These are phyloP conservation scores for Agonopterix subpropinquella DNA, from an alignment of 2,888 invertebrate genomes.

Conservation along the genomic window DNA sequence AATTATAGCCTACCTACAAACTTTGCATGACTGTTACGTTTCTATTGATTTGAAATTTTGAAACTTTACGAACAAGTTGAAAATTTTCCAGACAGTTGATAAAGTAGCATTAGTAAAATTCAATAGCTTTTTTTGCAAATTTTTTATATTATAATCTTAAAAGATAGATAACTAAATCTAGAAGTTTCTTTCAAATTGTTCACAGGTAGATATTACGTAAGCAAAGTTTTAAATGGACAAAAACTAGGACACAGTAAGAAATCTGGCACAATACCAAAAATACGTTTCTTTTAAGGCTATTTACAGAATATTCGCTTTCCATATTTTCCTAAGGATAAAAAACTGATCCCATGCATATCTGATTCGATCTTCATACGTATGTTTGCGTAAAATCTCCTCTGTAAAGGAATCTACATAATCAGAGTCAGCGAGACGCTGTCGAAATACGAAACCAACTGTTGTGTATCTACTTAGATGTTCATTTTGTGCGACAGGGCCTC, in stretches of 20 bases:
- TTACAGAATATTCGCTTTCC: conserved; percentile 41
- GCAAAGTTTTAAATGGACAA: not conserved
- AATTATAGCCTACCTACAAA: too few relatives aligned
- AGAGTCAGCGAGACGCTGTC: conserved; percentile 55
- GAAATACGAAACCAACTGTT: conserved; percentile 48
- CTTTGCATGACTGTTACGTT: too few relatives aligned
- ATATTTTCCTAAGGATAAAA: conserved; percentile 53
- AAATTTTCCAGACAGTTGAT: too few relatives aligned
- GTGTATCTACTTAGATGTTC: conserved; percentile 20
- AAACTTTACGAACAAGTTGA: too few relatives aligned
- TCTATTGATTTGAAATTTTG: too few relatives aligned
- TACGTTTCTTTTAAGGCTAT: conserved; percentile 42
- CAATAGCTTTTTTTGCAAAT: too few relatives aligned
- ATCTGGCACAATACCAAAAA: conserved; percentile 20
- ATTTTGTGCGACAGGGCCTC: conserved; percentile 15
- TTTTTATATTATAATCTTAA: too few relatives aligned
- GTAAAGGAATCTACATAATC: conserved; percentile 65
- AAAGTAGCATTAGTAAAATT: too few relatives aligned
- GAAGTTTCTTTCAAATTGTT: too few relatives aligned
- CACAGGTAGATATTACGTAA: not conserved
- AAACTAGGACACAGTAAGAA: conserved; percentile 5
- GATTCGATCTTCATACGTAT: conserved; percentile 63
- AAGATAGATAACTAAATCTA: too few relatives aligned
- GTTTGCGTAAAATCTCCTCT: conserved; percentile 61
- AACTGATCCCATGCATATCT: conserved; percentile 66